Evolutionary conservation across 1,140 invertebrate species (phyloP), one percentile per base, ranked within the genome.

Genomic region (Lepidurus arcticus): DNA sequence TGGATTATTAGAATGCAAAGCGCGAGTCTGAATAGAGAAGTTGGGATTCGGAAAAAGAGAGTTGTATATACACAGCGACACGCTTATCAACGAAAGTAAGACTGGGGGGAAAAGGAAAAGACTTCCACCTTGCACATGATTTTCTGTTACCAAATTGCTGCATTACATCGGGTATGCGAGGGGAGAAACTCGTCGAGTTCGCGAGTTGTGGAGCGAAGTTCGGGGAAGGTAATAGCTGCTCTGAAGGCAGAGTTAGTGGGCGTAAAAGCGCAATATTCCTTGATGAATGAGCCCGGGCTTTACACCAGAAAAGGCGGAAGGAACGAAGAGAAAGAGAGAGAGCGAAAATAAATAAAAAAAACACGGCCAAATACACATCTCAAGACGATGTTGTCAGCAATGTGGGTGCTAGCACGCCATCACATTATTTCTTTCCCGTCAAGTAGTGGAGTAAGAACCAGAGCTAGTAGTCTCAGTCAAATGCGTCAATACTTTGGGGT

Each of bases 1-100:
- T 65, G 53, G 53, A 65, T 65, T 65, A 65, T 65, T 65, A 65
- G 13, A 65, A 65, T 65, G 53, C 53, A 65, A 65, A 65, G 53
- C 53, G 9, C 5, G 13, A 9, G 53, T 65, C 53, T 65, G 53
- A 65, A 65, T 65, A 65, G 53, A 21, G 8, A 21, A 65, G 16
- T 21, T 21, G 53, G 9, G 16, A 21, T 65, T 65, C 8, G 1
- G 1, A 13, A 13, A 21, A 65, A 21, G 6, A 13, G 53, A 65
- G 16, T 9, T 21, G 21, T n/a, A 65, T 16, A 21, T n/a, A 21
- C 16, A 21, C 21, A 65, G n/a, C 16, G 53, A 65, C 53, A 65
- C 21, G 53, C 21, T 65, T 65, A 65, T 65, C 13, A 65, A 21
- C 4, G 21, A 21, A 65, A 65, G 53, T 65, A 65, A 7, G 53